A percentile compares a stretch with the other conserved stretches of the same genome.
phyloP scores from a whole-genome alignment of 2,888 invertebrate species.

The Agriotes lineatus region DNA sequence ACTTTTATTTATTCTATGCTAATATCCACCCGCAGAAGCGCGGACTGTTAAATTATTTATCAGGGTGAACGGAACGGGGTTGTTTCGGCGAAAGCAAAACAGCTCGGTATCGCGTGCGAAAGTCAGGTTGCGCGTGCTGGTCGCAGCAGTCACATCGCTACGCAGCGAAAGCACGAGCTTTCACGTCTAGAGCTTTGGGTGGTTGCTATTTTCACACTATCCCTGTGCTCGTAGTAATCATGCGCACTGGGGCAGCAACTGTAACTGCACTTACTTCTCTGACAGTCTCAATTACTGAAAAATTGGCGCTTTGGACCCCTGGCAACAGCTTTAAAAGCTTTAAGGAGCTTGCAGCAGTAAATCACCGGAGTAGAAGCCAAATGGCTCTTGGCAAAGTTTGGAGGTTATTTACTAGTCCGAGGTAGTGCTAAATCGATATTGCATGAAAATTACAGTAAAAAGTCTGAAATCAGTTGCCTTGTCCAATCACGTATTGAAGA shows the following conservation, averaged over 20 bases:
- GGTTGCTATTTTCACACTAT: constrained; percentile 38
- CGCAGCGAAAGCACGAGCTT: constrained; percentile 35
- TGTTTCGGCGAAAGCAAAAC: constrained; percentile 1
- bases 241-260: constrained; percentile 25
- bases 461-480: background rate
- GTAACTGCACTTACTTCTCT: background rate
- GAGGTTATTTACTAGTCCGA: background rate
- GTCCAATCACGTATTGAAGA: too few species aligned
- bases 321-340: background rate
- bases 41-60: background rate
- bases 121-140: constrained; percentile 24
- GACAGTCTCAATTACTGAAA: background rate
- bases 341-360: background rate
- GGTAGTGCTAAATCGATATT: constrained; percentile 9
- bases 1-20: background rate
- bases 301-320: background rate
- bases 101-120: constrained; percentile 13
- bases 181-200: constrained; percentile 35
- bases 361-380: background rate
- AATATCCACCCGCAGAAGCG: background rate
- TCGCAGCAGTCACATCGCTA: constrained; percentile 30
- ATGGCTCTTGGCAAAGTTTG: background rate
- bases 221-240: constrained; percentile 31
- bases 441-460: background rate
- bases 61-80: background rate